These are phyloP conservation scores for Parauchenoglanis punctatus DNA, from an alignment of 2,797 vertebrate genomes.

Conservation along the genomic window DNA sequence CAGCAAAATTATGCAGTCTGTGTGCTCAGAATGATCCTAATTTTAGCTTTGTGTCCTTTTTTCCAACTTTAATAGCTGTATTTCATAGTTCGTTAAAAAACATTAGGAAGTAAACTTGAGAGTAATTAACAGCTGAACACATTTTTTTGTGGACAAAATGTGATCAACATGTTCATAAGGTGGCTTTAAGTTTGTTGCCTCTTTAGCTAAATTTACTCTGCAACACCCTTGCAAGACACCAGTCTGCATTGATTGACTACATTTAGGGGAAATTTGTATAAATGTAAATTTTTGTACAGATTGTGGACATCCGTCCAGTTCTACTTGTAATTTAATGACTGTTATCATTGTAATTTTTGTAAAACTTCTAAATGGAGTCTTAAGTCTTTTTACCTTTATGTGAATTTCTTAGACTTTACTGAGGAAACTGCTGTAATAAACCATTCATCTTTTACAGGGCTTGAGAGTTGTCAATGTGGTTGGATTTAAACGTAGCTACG, in stretches of 20 bases:
- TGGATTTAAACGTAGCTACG: slow-evolving; percentile 75
- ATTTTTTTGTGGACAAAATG: too few relatives aligned
- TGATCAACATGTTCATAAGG: not conserved
- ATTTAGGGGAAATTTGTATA: not conserved
- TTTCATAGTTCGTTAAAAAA: too few relatives aligned
- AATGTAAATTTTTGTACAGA: not conserved
- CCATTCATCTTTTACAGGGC: slow-evolving; percentile 62
- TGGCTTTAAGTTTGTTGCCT: not conserved
- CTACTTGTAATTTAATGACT: not conserved
- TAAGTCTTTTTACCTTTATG: not conserved
- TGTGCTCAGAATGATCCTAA: not conserved
- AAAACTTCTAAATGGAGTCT: not conserved
- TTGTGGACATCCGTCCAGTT: not conserved
- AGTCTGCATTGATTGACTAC: not conserved
- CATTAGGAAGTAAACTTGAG: not conserved
- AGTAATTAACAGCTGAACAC: not conserved
- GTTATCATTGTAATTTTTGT: not conserved
- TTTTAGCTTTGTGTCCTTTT: too few relatives aligned
- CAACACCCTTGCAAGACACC: not conserved
- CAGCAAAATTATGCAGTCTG: not conserved
- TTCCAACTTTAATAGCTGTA: not conserved
- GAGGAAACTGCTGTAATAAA: not conserved
- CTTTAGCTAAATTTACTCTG: not conserved
- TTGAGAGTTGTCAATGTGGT: slow-evolving; percentile 77
- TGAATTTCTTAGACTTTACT: not conserved